phyloP scores from a whole-genome alignment of 2,113 vertebrate species.

The Ancistrus triradiatus region DNA sequence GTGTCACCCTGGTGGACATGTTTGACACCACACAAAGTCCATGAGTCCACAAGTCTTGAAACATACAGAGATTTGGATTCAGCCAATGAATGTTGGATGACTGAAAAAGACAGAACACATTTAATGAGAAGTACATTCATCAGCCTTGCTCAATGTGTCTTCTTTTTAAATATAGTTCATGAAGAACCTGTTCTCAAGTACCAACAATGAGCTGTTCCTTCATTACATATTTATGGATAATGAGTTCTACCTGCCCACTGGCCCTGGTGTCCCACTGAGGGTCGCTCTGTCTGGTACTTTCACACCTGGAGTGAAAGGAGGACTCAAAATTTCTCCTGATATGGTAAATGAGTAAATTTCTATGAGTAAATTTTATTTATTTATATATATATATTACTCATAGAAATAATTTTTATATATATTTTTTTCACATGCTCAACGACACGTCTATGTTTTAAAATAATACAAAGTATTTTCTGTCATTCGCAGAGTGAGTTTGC shows the following conservation, averaged over 20 bases:
- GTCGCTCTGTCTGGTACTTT: slow-evolving; percentile 81
- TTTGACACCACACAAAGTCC: too few species aligned
- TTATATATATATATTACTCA: too few species aligned
- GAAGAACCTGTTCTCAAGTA: slow-evolving; percentile 71
- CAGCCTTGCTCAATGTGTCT: too few species aligned
- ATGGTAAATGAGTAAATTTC: slow-evolving; percentile 58
- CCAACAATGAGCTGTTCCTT: slow-evolving; percentile 76
- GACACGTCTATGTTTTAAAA: background rate
- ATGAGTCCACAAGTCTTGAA: too few species aligned
- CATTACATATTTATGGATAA: slow-evolving; percentile 97
- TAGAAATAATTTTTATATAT: too few species aligned
- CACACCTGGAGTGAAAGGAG: slow-evolving; percentile 78
- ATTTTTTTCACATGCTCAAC: background rate
- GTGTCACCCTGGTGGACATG: too few species aligned
- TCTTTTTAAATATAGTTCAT: too few species aligned
- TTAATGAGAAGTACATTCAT: too few species aligned
- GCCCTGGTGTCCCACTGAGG: slow-evolving; percentile 81
- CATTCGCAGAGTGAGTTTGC: slow-evolving; percentile 68
- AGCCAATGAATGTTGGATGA: too few species aligned
- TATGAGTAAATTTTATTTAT: too few species aligned
- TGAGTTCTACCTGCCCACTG: slow-evolving; percentile 85
- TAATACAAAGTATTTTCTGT: background rate
- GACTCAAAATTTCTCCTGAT: slow-evolving; percentile 67
- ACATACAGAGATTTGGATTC: too few species aligned
- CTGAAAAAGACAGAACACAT: too few species aligned